Percentiles rank a stretch among this genome's conserved stretches.
phyloP scores from a whole-genome alignment of 2,797 vertebrate genomes.

The Epinephelus malabaricus region DNA sequence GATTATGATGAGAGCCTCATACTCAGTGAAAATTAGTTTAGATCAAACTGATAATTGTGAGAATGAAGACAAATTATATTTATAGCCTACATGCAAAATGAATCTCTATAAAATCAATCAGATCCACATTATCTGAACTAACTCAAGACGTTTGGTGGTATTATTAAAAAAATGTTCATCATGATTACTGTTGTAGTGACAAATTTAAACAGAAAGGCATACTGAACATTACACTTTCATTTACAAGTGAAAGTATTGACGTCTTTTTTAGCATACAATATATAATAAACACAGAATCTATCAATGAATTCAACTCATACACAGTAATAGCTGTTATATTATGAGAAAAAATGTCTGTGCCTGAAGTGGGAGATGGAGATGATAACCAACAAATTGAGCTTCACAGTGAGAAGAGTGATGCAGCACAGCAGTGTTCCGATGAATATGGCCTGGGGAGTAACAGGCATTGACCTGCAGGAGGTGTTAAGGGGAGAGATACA shows the following conservation, averaged over 20 bases:
- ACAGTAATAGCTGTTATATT: not conserved
- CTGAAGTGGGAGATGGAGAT: slow-evolving; percentile 81
- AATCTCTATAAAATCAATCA: not conserved
- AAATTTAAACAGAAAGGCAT: not conserved
- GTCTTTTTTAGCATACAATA: not conserved
- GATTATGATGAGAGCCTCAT: not conserved
- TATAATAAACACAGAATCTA: not conserved
- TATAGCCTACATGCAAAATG: no score
- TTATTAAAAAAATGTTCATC: not conserved
- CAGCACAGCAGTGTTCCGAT: slow-evolving; percentile 38
- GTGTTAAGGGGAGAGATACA: slow-evolving; percentile 18
- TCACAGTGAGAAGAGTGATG: slow-evolving; percentile 62
- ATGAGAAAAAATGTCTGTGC: not conserved
- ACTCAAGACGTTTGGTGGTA: not conserved
- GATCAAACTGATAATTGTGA: no score
- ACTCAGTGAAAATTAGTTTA: no score
- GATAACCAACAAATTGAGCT: slow-evolving; percentile 78
- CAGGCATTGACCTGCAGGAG: slow-evolving; percentile 1
- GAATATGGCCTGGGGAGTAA: not conserved
- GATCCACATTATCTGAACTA: not conserved
- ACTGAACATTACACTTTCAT: not conserved
- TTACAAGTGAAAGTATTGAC: no score
- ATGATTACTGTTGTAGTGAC: not conserved
- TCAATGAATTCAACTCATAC: not conserved
- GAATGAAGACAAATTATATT: not conserved